A percentile compares a stretch with the other conserved stretches of the same genome.
phyloP scores from a whole-genome alignment of 2,113 vertebrate genomes.

The Polyodon spathula region DNA sequence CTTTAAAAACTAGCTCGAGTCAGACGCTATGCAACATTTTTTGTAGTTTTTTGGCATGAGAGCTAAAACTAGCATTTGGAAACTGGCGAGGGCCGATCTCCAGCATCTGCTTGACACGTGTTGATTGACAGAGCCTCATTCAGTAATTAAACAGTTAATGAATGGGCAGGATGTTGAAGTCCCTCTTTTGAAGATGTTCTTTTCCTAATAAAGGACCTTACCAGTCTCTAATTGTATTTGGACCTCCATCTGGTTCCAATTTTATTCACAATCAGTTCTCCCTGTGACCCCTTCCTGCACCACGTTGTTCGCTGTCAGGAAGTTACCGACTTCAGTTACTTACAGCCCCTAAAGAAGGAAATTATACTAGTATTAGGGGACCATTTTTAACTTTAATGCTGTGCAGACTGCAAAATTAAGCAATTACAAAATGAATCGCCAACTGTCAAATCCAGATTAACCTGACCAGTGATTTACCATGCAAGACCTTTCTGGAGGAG shows the following conservation, averaged over 20 bases:
- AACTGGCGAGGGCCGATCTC: no score
- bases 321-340: background rate
- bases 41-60: no score
- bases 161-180: slow-evolving; percentile 1
- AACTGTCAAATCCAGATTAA: no score
- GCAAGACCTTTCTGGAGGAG: no score
- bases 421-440: background rate
- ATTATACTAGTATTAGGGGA: background rate
- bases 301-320: background rate
- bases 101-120: background rate
- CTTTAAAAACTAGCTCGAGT: no score
- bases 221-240: background rate
- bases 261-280: background rate
- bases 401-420: background rate
- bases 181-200: background rate
- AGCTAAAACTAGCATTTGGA: no score
- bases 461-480: no score
- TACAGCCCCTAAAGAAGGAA: background rate
- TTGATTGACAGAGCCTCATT: background rate
- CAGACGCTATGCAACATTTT: no score
- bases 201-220: background rate
- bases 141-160: background rate
- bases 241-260: slow-evolving; percentile 1
- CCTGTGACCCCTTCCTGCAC: background rate
- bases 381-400: background rate